Base-by-base conservation (phyloP, 1,140 invertebrate genomes). In the Tetragnatha versicolor region DNA sequence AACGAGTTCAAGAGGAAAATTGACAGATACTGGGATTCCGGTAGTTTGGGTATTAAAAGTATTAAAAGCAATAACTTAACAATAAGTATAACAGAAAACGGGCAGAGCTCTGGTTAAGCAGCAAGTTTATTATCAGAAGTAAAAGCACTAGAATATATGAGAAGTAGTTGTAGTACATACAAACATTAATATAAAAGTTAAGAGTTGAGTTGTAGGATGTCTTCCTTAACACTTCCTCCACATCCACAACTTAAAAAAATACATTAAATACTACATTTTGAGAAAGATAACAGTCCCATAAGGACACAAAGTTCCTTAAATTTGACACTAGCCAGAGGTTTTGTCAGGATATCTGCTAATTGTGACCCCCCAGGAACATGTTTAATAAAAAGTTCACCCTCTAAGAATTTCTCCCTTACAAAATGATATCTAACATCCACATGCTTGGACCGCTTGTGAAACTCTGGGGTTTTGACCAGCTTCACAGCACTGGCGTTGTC, bases 361-460 rank as follows among this genome's bases (percentile, higher is more conserved):
- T 80, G 60, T n/a, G 49, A 17, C 58, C 31, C 20, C 4, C 39
- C 29, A 0, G 17, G 31, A 35, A 75, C 35, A 73, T 75, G 29
- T 31, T 72, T 10, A 4, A 79, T 37, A 3, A 14, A 9, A 7
- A 79, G 20, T 39, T 39, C 6, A 25, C 33, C 65, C 47, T 17
- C 37, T 81, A 22, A 77, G 10, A 84, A 80, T 55, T 82, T 70
- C 72, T 85, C 83, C 33, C 85, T 60, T 45, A 86, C 84, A 61
- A 85, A 85, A 73, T 84, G 84, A 69, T 63, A 49, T 22, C 49
- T 33, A 14, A 76, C 42, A 14, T 45, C 27, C 4, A 68, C 78
- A 35, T 69, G 72, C 37, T 78, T 78, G 1, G 70, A 66, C 2
- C 47, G 2, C 45, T 58, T 61, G 51, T 80, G 70, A 53, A 25